Evolutionary conservation across 2,797 vertebrate species (phyloP).

Genomic region (Sciaenops ocellatus): DNA sequence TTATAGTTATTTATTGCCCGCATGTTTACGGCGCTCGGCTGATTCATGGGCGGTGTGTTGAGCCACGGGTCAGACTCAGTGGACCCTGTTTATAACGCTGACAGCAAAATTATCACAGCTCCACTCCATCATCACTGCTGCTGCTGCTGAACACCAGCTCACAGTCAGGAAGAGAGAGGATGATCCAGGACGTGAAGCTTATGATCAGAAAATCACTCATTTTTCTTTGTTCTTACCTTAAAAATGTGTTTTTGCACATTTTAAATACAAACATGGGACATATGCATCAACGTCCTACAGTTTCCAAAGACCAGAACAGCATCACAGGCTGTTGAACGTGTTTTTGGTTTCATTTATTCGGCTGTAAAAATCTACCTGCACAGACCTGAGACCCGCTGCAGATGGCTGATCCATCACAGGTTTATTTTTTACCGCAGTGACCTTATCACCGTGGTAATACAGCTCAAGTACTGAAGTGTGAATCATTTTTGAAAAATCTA

Average conservation of each 20-base stretch:
- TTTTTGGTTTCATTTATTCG: background rate
- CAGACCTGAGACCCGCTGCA: constrained; percentile 3
- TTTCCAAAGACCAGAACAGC: background rate
- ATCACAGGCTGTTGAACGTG: too few relatives aligned
- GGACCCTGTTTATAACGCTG: constrained; percentile 74
- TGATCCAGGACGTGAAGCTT: background rate
- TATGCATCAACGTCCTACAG: too few relatives aligned
- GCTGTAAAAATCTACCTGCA: background rate
- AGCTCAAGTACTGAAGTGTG: constrained; percentile 39
- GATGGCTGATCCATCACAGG: constrained; percentile 22
- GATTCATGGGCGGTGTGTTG: constrained; percentile 76
- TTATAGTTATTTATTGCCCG: constrained; percentile 82
- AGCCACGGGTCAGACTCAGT: constrained; percentile 71
- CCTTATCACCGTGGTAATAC: constrained; percentile 28
- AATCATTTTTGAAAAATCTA: constrained; percentile 22
- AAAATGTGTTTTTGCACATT: too few relatives aligned
- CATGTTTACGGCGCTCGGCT: constrained; percentile 74
- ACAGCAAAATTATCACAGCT: constrained; percentile 67
- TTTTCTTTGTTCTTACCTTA: background rate
- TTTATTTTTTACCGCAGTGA: constrained; percentile 39
- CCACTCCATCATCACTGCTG: constrained; percentile 64
- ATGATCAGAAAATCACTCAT: background rate
- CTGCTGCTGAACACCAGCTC: constrained; percentile 1
- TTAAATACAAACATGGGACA: background rate
- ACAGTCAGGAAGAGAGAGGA: background rate